Evolutionary conservation across 2,113 vertebrate genomes (phyloP), one percentile per base, ranked within the genome.

Genomic region (Perca schrenkii): DNA sequence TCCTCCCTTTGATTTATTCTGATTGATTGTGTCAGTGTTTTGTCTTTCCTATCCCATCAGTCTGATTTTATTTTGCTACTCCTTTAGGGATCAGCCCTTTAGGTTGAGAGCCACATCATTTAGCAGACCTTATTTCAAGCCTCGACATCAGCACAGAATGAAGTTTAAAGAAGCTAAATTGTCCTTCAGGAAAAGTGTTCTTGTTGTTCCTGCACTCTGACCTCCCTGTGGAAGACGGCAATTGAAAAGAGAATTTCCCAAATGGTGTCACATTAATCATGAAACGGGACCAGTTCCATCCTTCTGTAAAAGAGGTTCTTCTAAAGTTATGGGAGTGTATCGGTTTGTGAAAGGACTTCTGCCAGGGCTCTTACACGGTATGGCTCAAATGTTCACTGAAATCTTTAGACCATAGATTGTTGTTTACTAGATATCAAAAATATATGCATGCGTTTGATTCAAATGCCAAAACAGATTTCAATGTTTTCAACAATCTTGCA

Each of bases 201-300:
- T 58, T 34, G 4, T 49, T 67, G 34, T 36, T 68, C 14, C 21
- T 17, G 40, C 25, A 1, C 57, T 57, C 71, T 64, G 70, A 58
- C 64, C 40, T 56, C 70, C 40, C 21, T 7, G 36, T 49, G 70
- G 25, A 56, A 16, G 40, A 70, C 12, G 36, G 36, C 12, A 50
- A 34, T 56, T 46, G 47, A 62, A 46, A 52, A 50, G 67, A 52
- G n/a, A 53, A 65, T 74, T 49, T 68, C 75, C 46, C 63, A 54
- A 28, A 54, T 49, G 77, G 49, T 19, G 25, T 40, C 56, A 49
- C 63, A 21, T 67, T 31, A 56, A 77, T 49, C 49, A 62, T 25
- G 46, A 65, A 81, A 67, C 22, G 25, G 64, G 19, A 56, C 7
- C 22, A 17, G 22, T 16, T 49, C n/a, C 12, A 36, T 79, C 28